phyloP scores from a whole-genome alignment of 2,888 invertebrate species.

The Vesta saturnalis region DNA sequence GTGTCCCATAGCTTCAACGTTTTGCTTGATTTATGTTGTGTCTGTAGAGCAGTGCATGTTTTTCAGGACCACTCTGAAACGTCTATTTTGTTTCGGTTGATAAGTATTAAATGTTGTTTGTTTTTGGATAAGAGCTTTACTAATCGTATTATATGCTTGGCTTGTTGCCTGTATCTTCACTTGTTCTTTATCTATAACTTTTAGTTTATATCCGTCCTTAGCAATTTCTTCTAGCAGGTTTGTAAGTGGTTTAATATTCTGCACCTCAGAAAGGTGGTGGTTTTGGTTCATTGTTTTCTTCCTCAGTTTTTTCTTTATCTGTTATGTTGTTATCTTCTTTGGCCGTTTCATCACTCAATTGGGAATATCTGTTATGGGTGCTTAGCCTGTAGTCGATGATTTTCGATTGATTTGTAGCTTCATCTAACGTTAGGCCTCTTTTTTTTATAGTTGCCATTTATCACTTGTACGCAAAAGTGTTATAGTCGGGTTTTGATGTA shows the following conservation, averaged over 20 bases:
- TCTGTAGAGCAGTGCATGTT: not conserved
- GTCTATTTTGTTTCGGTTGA: not conserved
- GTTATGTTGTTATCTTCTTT: not conserved
- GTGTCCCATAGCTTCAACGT: not conserved
- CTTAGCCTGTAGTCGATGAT: not conserved
- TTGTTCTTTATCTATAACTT: not conserved
- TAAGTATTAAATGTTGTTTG: not conserved
- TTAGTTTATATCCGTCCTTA: not conserved
- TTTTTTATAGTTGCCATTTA: not conserved
- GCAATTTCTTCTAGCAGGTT: not conserved
- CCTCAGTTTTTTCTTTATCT: not conserved
- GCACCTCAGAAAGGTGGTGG: too few relatives aligned
- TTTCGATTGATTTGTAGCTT: not conserved
- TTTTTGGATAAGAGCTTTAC: not conserved
- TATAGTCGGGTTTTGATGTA: not conserved
- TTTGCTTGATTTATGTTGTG: constrained; percentile 11
- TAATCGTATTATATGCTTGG: not conserved
- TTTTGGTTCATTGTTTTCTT: too few relatives aligned
- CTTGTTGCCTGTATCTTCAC: not conserved
- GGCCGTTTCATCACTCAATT: not conserved
- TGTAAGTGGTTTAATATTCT: not conserved
- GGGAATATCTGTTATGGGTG: not conserved
- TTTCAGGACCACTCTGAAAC: not conserved
- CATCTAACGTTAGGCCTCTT: not conserved
- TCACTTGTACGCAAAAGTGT: not conserved